phyloP scores from a whole-genome alignment of 2,113 vertebrate species.

The Caracal caracal region DNA sequence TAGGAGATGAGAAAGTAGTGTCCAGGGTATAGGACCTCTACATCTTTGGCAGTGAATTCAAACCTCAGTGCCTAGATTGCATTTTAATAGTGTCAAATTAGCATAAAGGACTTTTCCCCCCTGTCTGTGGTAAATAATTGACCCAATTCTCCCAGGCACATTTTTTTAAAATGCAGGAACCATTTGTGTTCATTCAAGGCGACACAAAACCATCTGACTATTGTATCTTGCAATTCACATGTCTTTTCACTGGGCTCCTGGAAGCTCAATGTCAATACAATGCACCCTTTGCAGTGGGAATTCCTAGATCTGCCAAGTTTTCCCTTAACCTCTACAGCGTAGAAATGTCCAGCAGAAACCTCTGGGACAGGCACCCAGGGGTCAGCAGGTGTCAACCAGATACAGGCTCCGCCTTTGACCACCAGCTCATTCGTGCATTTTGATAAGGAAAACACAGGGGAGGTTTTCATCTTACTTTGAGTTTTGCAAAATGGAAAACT shows the following conservation, averaged over 20 bases:
- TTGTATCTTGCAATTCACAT: background rate
- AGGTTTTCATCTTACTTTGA: background rate
- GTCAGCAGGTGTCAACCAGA: background rate
- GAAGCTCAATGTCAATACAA: background rate
- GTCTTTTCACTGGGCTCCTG: background rate
- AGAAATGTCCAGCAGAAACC: background rate
- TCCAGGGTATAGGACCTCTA: background rate
- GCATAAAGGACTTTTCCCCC: background rate
- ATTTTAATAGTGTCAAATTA: conserved; percentile 30
- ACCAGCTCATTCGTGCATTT: background rate
- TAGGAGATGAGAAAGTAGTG: background rate
- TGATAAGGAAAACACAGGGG: background rate
- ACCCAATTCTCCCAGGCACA: background rate
- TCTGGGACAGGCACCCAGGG: background rate
- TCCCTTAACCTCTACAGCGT: background rate
- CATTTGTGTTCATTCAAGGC: background rate
- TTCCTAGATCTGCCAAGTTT: background rate
- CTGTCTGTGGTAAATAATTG: background rate
- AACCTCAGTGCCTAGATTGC: background rate
- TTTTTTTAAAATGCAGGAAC: background rate
- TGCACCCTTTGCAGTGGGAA: background rate
- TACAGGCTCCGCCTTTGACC: background rate
- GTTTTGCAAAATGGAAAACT: background rate
- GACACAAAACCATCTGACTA: background rate
- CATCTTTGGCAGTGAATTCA: background rate